phyloP scores from a whole-genome alignment of 2,888 invertebrate species.

The Mythimna albipuncta region DNA sequence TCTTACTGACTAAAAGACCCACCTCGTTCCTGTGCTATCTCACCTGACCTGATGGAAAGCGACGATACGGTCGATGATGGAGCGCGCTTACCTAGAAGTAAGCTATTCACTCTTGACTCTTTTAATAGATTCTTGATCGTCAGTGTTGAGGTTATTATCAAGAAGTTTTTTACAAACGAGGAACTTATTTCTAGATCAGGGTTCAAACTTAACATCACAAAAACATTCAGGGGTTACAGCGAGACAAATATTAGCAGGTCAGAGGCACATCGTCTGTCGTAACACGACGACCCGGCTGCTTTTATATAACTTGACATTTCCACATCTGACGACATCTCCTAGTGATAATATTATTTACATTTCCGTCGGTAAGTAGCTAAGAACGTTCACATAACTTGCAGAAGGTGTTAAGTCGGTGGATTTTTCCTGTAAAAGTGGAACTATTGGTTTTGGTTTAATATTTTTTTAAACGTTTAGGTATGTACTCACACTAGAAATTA shows the following conservation, averaged over 20 bases:
- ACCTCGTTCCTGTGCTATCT: too few relatives aligned
- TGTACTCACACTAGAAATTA: too few relatives aligned
- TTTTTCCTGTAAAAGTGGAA: background rate
- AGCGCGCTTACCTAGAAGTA: too few relatives aligned
- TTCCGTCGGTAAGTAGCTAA: slow-evolving; percentile 9
- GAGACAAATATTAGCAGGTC: slow-evolving; percentile 56
- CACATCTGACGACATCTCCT: slow-evolving; percentile 67
- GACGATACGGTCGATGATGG: too few relatives aligned
- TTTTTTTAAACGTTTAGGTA: too few relatives aligned
- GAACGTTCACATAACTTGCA: slow-evolving; percentile 17
- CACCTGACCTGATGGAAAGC: too few relatives aligned
- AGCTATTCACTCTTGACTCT: background rate
- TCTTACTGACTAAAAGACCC: too few relatives aligned
- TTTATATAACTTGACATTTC: slow-evolving; percentile 78
- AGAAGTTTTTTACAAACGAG: background rate
- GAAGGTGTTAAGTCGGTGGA: background rate
- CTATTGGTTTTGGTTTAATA: background rate
- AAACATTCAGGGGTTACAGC: slow-evolving; percentile 37
- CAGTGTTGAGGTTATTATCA: background rate
- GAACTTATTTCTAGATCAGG: background rate
- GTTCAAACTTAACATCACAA: slow-evolving; percentile 36
- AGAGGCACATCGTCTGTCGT: slow-evolving; percentile 58
- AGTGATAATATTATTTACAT: slow-evolving; percentile 43
- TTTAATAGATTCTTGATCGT: background rate
- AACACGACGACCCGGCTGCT: slow-evolving; percentile 56